These are phyloP conservation scores for Eriocheir sinensis DNA, from an alignment of 1,140 invertebrate species.

Conservation along the genomic window DNA sequence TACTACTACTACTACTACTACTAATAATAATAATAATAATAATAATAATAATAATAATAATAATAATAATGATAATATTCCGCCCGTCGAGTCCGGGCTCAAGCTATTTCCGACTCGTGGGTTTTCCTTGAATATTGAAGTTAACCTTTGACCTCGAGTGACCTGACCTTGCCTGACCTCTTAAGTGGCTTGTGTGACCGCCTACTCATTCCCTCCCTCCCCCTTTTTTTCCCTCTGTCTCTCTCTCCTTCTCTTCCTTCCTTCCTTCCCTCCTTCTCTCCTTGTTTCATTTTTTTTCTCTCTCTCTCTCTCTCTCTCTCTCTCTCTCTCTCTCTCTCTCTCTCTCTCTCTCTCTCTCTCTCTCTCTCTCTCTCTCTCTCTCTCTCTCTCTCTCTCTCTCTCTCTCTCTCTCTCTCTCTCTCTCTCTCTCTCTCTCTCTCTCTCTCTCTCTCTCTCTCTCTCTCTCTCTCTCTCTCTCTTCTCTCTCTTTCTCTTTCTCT, in stretches of 20 bases:
- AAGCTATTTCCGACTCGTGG: background rate
- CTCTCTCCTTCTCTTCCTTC: background rate
- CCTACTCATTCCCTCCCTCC: conserved; percentile 21
- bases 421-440: background rate
- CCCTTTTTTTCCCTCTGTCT: background rate
- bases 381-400: conserved; percentile 16
- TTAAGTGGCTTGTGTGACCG: conserved; percentile 17
- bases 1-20: background rate
- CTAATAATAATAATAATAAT: background rate
- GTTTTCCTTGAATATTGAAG: no score
- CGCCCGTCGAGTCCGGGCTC: no score
- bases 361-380: background rate
- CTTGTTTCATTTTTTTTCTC: background rate
- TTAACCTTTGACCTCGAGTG: background rate
- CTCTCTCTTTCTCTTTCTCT: conserved; percentile 1
- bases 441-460: background rate
- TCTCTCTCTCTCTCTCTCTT: background rate
- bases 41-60: background rate
- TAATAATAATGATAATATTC: background rate
- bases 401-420: background rate
- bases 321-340: background rate
- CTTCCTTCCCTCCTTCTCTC: background rate
- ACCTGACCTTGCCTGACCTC: background rate
- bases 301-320: background rate
- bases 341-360: conserved; percentile 16